Conservation (phyloP, 2,797 vertebrate genomes). For the Acestrorhynchus altus region DNA sequence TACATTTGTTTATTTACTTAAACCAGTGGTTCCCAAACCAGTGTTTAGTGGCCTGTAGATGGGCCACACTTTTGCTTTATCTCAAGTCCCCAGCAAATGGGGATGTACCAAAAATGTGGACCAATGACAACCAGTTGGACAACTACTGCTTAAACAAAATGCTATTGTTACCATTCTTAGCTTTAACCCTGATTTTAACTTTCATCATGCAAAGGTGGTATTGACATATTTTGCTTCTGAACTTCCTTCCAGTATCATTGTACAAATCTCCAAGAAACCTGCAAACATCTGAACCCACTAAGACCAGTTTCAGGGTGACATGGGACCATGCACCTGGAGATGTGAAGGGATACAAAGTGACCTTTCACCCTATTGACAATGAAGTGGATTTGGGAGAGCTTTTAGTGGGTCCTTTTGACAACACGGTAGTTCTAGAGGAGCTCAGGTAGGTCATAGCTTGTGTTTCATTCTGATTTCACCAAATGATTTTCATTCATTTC, state of each 20-base stretch:
- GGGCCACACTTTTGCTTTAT: too few species aligned
- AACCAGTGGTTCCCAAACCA: too few species aligned
- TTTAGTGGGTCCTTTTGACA: slow-evolving; percentile 92
- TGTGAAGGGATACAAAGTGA: slow-evolving; percentile 95
- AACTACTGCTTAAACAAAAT: too few species aligned
- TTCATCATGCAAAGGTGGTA: neutral
- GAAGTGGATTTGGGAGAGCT: slow-evolving; percentile 86
- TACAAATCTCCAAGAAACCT: slow-evolving; percentile 95
- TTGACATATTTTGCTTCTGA: neutral
- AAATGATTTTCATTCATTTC: neutral
- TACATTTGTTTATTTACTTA: too few species aligned
- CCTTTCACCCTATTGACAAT: slow-evolving; percentile 87
- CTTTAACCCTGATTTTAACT: neutral
- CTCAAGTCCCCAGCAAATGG: too few species aligned
- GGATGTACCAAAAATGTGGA: too few species aligned
- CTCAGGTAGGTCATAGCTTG: slow-evolving; percentile 82
- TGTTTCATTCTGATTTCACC: neutral
- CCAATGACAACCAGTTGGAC: too few species aligned
- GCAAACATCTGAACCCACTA: slow-evolving; percentile 93
- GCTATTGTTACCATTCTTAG: neutral
- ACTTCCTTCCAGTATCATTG: slow-evolving; percentile 80
- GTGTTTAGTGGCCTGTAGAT: too few species aligned
- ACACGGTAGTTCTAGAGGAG: slow-evolving; percentile 95
- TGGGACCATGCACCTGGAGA: slow-evolving; percentile 94
- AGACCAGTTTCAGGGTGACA: slow-evolving; percentile 94